Percentiles rank a stretch among this genome's conserved stretches.
Evolutionary conservation across 1,140 invertebrate genomes (phyloP).

Genomic region (Drosophila ambigua): DNA sequence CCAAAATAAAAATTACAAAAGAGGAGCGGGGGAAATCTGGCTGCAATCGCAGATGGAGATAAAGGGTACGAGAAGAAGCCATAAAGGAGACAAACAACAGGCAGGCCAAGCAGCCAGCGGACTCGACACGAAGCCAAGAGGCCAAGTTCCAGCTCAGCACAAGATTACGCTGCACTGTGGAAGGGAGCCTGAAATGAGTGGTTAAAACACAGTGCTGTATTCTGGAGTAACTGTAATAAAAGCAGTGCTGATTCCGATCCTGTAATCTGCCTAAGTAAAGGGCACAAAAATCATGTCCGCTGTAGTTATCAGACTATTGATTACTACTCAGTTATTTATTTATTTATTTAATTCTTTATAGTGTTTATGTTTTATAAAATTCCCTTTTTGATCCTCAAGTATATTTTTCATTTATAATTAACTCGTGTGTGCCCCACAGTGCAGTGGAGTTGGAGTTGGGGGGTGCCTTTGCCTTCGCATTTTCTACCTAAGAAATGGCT

Average conservation of each 20-base stretch:
- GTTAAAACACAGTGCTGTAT: neutral
- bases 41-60: conserved; percentile 73
- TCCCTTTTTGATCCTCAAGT: no score
- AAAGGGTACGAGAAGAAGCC: conserved; percentile 80
- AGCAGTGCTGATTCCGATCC: no score
- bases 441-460: conserved; percentile 12
- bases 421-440: conserved; percentile 15
- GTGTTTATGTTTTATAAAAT: no score
- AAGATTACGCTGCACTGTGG: conserved; percentile 29
- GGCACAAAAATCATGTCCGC: neutral
- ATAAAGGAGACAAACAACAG: conserved; percentile 81
- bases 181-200: no score
- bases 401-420: conserved; percentile 7
- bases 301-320: no score
- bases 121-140: conserved; percentile 37
- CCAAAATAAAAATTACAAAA: conserved; percentile 33
- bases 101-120: conserved; percentile 54
- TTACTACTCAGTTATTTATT: no score
- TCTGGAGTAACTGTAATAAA: no score
- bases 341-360: no score
- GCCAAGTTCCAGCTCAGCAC: conserved; percentile 23
- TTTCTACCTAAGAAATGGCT: conserved; percentile 64
- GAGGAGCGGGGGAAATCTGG: conserved; percentile 57
- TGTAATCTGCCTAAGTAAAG: no score
- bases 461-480: conserved; percentile 11